A percentile compares a stretch with the other conserved stretches of the same genome.
Evolutionary conservation across 1,140 invertebrate genomes (phyloP).

Genomic region (Nymphalis io): DNA sequence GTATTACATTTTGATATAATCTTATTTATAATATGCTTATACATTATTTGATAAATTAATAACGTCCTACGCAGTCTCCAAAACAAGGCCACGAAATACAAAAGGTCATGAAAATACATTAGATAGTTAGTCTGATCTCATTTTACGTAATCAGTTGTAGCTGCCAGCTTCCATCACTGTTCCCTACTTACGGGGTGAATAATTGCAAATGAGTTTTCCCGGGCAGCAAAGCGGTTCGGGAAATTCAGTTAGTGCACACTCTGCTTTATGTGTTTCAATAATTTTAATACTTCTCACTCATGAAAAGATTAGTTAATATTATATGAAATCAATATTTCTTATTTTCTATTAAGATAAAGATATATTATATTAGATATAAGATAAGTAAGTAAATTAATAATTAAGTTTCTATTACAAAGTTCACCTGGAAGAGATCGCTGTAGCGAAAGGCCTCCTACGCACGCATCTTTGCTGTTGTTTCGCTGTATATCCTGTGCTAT

Average conservation of each 20-base stretch:
- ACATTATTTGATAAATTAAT: slow-evolving; percentile 1
- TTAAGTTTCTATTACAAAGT: too few species aligned
- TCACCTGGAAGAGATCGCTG: too few species aligned
- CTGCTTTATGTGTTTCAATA: slow-evolving; percentile 20
- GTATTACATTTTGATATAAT: too few species aligned
- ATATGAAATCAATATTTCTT: neutral
- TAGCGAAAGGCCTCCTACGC: too few species aligned
- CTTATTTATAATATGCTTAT: neutral
- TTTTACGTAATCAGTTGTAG: slow-evolving; percentile 36
- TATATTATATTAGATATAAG: too few species aligned
- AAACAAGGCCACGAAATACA: slow-evolving; percentile 6
- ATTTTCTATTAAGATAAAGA: too few species aligned
- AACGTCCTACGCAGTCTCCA: neutral
- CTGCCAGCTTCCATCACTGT: slow-evolving; percentile 33
- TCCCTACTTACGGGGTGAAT: slow-evolving; percentile 33
- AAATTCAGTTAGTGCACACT: slow-evolving; percentile 19
- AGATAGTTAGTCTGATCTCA: slow-evolving; percentile 27
- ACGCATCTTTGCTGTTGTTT: too few species aligned
- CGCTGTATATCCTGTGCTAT: too few species aligned
- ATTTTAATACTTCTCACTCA: slow-evolving; percentile 17
- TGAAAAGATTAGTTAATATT: neutral
- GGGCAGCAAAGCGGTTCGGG: slow-evolving; percentile 15
- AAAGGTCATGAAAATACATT: slow-evolving; percentile 24
- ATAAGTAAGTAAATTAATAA: too few species aligned
- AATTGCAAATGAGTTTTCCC: slow-evolving; percentile 37